Evolutionary conservation across 2,113 vertebrate species (phyloP), one percentile per base, ranked within the genome.

Genomic region (Pseudorhombus dupliciocellatus): DNA sequence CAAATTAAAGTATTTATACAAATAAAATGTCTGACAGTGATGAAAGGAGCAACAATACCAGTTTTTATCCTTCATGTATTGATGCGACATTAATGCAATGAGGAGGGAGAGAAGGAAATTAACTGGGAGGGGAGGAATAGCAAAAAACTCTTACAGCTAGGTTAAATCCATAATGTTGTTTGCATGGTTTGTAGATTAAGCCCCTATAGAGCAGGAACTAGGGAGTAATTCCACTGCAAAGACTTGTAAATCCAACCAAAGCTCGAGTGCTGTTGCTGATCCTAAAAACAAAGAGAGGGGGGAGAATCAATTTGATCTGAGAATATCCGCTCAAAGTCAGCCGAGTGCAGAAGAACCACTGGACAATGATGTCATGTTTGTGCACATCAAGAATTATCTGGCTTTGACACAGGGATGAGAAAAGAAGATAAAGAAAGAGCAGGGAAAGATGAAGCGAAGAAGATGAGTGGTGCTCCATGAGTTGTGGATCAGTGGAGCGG

Each of bases 401-500:
- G 16, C n/a, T 78, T 78, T 84, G 50, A 44, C 40, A 44, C 40
- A 37, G 70, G 84, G 34, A 37, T 12, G 10, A 37, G 11, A 59
- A 28, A 70, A 83, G 50, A 72, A 28, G 48, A 68, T 69, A 69
- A 59, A 57, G 44, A 55, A 31, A 51, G 2, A 10, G 14, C 7
- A 12, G 22, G 18, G 21, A 37, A 37, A 53, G n/a, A 21, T 10
- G 3, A 21, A 22, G 8, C 9, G 51, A 66, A 72, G 54, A 65
- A 25, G 34, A 69, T 60, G 84, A 88, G 84, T 76, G 61, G 73
- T 75, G 37, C 80, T 88, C 78, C 62, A 82, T 66, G 81, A 84
- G 90, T 85, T 76, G 84, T 84, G 76, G 83, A 87, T 86, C 84
- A 90, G 86, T 90, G 83, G 80, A 85, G 87, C 86, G n/a, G 77